Evolutionary conservation across 2,888 invertebrate species (phyloP).

Genomic region (Pyrrhia umbra): DNA sequence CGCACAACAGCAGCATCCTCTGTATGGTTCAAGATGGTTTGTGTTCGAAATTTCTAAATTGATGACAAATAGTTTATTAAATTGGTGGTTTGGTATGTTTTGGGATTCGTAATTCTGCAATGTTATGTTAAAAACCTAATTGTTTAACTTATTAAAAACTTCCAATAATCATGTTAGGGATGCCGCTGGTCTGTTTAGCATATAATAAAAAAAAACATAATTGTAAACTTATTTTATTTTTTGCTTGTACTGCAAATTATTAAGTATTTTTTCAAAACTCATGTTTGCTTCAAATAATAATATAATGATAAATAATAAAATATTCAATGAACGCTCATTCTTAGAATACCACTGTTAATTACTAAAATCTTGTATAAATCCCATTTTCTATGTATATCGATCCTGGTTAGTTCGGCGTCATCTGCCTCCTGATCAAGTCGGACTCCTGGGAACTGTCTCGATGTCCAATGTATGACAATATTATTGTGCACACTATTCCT

Average conservation of each 20-base stretch:
- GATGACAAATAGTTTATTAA: too few species aligned
- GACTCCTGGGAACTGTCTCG: constrained; percentile 39
- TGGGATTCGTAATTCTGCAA: too few species aligned
- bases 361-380: constrained; percentile 24
- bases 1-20: neutral
- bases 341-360: constrained; percentile 20
- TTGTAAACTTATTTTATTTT: neutral
- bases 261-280: neutral
- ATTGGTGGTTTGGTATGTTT: too few species aligned
- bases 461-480: constrained; percentile 83
- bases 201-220: neutral
- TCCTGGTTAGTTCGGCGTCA: constrained; percentile 15
- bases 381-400: constrained; percentile 28
- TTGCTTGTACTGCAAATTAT: constrained; percentile 5
- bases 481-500: constrained; percentile 77
- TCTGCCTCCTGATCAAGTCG: constrained; percentile 19
- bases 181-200: neutral
- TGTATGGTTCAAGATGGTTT: neutral
- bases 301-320: neutral
- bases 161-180: too few species aligned
- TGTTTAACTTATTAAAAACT: too few species aligned
- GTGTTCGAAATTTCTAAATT: constrained; percentile 1
- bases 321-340: constrained; percentile 13
- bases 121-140: neutral
- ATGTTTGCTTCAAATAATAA: too few species aligned